A percentile compares a stretch with the other conserved stretches of the same genome.
phyloP scores from a whole-genome alignment of 2,797 vertebrate species.

The Anisognathus igniventris region DNA sequence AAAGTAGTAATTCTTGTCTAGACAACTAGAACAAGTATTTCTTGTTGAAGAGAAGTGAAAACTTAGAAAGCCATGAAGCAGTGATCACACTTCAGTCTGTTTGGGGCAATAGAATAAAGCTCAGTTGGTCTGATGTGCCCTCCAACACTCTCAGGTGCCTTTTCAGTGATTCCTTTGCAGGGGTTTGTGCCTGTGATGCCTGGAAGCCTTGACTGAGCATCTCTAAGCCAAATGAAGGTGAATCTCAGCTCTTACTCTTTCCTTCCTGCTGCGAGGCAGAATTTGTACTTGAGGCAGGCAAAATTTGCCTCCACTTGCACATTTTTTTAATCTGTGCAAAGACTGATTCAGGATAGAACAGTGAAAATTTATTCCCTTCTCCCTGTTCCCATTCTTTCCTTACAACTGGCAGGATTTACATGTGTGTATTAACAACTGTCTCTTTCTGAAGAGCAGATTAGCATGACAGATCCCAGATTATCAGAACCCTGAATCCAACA shows the following conservation, averaged over 20 bases:
- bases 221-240: background rate
- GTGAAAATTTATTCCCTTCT: background rate
- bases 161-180: background rate
- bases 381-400: background rate
- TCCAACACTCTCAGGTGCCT: background rate
- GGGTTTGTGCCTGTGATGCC: background rate
- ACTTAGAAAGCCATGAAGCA: background rate
- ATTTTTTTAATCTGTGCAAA: background rate
- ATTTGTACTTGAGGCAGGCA: background rate
- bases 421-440: background rate
- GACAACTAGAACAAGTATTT: background rate
- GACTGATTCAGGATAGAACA: background rate
- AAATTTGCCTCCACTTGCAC: background rate
- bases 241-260: background rate
- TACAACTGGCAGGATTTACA: background rate
- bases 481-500: background rate
- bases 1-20: background rate
- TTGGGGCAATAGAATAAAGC: background rate
- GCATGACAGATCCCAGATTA: background rate
- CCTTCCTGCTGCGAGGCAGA: background rate
- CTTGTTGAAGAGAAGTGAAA: background rate
- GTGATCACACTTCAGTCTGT: background rate
- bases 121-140: background rate
- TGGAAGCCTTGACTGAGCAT: background rate
- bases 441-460: background rate